Percentiles rank a stretch among this genome's conserved stretches.
Conservation (phyloP, 2,888 invertebrate genomes). For the Tipula helvola region DNA sequence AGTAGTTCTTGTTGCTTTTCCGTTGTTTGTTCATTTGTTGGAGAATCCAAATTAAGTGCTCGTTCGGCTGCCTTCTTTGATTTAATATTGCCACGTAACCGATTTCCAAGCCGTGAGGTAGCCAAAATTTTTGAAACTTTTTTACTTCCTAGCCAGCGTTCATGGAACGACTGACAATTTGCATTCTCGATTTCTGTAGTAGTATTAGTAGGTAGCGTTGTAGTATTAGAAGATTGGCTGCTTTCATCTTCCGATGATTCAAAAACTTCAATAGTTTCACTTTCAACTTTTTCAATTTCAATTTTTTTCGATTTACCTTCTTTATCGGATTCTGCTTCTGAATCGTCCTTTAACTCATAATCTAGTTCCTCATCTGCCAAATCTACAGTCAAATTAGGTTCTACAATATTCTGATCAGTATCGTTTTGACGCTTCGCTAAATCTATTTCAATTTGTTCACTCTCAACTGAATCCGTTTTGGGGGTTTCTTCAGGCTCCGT, state of each 20-base stretch:
- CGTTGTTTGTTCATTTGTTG: slow-evolving; percentile 19
- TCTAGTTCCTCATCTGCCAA: slow-evolving; percentile 33
- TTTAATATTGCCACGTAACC: slow-evolving; percentile 45
- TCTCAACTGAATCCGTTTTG: slow-evolving; percentile 11
- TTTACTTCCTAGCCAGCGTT: slow-evolving; percentile 44
- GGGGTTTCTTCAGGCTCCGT: not conserved
- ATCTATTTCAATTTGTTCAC: slow-evolving; percentile 32
- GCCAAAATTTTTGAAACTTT: slow-evolving; percentile 46
- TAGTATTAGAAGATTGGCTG: not conserved
- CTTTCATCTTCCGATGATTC: slow-evolving; percentile 19
- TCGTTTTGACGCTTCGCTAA: slow-evolving; percentile 29
- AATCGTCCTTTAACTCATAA: slow-evolving; percentile 31
- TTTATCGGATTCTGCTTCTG: slow-evolving; percentile 20
- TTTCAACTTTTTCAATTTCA: slow-evolving; percentile 17
- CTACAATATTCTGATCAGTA: not conserved
- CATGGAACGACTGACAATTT: slow-evolving; percentile 22
- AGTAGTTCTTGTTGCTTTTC: slow-evolving; percentile 16
- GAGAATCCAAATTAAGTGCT: not conserved
- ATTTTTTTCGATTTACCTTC: slow-evolving; percentile 15
- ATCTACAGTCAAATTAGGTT: slow-evolving; percentile 23
- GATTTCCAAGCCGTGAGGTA: slow-evolving; percentile 43
- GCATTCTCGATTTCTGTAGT: slow-evolving; percentile 13
- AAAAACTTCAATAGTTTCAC: not conserved
- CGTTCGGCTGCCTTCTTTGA: slow-evolving; percentile 34
- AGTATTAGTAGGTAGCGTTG: not conserved